phyloP scores from a whole-genome alignment of 2,113 vertebrate genomes.

The Trogon melanurus region DNA sequence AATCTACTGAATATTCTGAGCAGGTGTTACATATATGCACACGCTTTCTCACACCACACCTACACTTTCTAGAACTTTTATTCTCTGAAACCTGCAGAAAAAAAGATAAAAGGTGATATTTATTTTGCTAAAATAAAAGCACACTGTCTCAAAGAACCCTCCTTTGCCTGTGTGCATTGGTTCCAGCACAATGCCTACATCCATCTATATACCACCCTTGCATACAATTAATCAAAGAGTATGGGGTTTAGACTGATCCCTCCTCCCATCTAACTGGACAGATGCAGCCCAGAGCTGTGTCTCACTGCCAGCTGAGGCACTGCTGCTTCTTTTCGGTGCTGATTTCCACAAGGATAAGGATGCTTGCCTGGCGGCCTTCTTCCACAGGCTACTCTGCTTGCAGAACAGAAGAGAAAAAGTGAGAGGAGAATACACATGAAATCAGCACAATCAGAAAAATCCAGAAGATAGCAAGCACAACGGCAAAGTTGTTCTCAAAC shows the following conservation, averaged over 20 bases:
- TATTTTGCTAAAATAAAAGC: neutral
- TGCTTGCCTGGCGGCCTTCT: fast-evolving
- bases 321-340: neutral
- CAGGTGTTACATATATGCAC: neutral
- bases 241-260: neutral
- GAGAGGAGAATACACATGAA: neutral
- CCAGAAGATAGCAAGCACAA: neutral
- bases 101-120: neutral
- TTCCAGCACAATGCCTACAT: neutral
- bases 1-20: neutral
- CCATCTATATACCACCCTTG: fast-evolving
- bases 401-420: neutral
- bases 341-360: fast-evolving
- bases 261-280: fast-evolving
- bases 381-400: neutral
- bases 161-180: neutral
- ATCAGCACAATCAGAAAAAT: neutral
- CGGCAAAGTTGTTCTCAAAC: neutral
- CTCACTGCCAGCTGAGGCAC: neutral
- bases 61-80: neutral
- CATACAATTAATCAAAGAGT: fast-evolving
- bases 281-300: fast-evolving
- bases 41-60: neutral
- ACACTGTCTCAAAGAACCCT: neutral
- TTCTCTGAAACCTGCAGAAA: neutral